phyloP scores from a whole-genome alignment of 2,113 vertebrate species.

The Nerophis ophidion region DNA sequence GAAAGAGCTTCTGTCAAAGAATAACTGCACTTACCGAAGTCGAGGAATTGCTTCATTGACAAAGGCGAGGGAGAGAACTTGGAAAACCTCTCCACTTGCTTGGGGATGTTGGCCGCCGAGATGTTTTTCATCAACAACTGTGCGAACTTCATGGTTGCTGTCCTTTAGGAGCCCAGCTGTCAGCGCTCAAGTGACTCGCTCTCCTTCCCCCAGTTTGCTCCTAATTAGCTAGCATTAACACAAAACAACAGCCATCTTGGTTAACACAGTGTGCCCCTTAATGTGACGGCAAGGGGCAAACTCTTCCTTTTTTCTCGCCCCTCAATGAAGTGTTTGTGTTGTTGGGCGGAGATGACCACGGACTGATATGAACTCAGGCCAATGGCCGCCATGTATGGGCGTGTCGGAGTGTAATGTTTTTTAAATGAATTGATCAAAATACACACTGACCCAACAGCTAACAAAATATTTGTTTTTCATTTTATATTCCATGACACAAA shows the following conservation, averaged over 20 bases:
- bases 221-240: slow-evolving; percentile 1
- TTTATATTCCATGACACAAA: too few relatives aligned
- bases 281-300: background rate
- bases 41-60: slow-evolving; percentile 94
- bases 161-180: slow-evolving; percentile 4
- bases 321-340: slow-evolving; percentile 9
- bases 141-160: slow-evolving; percentile 81
- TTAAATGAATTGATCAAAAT: background rate
- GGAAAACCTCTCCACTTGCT: slow-evolving; percentile 79
- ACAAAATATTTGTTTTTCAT: too few relatives aligned
- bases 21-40: slow-evolving; percentile 80
- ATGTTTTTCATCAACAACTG: slow-evolving; percentile 78
- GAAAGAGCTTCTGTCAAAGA: background rate
- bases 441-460: too few relatives aligned
- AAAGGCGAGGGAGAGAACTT: slow-evolving; percentile 91
- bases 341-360: background rate
- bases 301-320: background rate
- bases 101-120: slow-evolving; percentile 65
- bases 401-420: background rate
- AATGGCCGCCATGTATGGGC: slow-evolving; percentile 33
- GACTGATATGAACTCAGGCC: slow-evolving; percentile 31
- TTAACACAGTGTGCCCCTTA: background rate
- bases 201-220: slow-evolving; percentile 24
- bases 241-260: background rate
- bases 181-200: slow-evolving; percentile 5